Evolutionary conservation across 2,888 invertebrate species (phyloP).

Genomic region (Cataglyphis rosenhaueri): DNA sequence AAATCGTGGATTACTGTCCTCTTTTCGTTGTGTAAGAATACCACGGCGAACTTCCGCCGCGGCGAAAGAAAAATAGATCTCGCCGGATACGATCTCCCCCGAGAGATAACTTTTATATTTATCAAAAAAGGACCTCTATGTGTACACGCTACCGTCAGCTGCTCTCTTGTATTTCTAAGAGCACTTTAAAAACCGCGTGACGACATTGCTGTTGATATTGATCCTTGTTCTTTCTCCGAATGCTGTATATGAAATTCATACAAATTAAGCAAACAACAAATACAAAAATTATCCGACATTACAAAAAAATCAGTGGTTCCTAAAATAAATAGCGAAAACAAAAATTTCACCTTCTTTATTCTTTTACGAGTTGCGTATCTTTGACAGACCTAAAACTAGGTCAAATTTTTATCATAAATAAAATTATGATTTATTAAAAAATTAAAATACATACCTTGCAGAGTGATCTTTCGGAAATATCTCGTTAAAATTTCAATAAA

Average conservation of each 20-base stretch:
- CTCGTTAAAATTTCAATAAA: too few species aligned
- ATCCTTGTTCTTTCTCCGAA: neutral
- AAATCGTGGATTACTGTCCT: constrained; percentile 68
- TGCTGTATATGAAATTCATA: constrained; percentile 13
- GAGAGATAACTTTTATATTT: constrained; percentile 70
- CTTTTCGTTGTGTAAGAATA: constrained; percentile 50
- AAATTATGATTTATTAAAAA: too few species aligned
- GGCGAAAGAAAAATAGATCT: constrained; percentile 71
- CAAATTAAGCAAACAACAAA: neutral
- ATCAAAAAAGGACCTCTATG: constrained; percentile 51
- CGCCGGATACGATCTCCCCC: constrained; percentile 59
- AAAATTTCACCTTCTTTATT: neutral
- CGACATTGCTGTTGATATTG: constrained; percentile 20
- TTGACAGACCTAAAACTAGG: too few species aligned
- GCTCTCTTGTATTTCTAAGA: constrained; percentile 63
- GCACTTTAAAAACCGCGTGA: constrained; percentile 52
- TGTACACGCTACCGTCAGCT: constrained; percentile 41
- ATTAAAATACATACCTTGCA: too few species aligned
- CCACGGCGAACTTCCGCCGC: constrained; percentile 50
- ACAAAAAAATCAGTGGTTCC: neutral
- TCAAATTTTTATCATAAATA: too few species aligned
- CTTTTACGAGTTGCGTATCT: too few species aligned
- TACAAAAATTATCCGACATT: neutral
- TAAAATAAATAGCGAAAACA: neutral
- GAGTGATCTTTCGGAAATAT: too few species aligned